Evolutionary conservation across 2,888 invertebrate genomes (phyloP), one percentile per base, ranked within the genome.

Genomic region (Chalcis sispes): DNA sequence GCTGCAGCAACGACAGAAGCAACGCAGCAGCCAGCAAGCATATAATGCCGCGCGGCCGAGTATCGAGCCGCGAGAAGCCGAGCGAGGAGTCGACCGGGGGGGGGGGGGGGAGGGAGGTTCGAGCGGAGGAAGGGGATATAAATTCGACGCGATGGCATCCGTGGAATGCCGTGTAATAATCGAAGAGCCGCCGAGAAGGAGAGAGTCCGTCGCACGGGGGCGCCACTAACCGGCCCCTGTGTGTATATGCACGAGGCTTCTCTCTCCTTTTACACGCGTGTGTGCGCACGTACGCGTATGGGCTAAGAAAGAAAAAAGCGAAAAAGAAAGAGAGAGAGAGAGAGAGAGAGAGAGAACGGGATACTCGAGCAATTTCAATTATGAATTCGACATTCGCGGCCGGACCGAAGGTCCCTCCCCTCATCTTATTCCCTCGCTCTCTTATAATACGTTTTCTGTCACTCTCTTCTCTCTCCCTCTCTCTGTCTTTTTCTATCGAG

Each of bases 101-200:
- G 15, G 15, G 5, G 10, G 8, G 23, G 29, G 15, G 20, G 18
- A 5, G 32, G 5, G 54, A 1, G 2, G 54, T 27, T 10, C 3
- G 1, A 56, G 56, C 1, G 29, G 56, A 1, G 1, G 23, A n/a
- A n/a, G 36, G 18, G 62, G 64, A 69, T 46, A 75, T 75, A 67
- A 75, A 69, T 71, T 73, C 76, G 72, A 72, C 81, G 79, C 82
- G 80, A 83, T 84, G 87, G 87, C 83, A 88, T 88, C 82, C 85
- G 84, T 82, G 86, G 88, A 88, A 88, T 88, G 87, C 85, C 86
- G 85, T 85, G 85, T 88, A 88, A 88, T 87, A 87, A 88, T 87
- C 86, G 84, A 70, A 84, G 83, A 42, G 42, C 42, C 15, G 50
- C 50, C 50, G 50, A 83, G 82, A 83, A 81, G 81, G 81, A 81